Conservation (phyloP, 2,888 invertebrate species). For the Microplitis manilae region DNA sequence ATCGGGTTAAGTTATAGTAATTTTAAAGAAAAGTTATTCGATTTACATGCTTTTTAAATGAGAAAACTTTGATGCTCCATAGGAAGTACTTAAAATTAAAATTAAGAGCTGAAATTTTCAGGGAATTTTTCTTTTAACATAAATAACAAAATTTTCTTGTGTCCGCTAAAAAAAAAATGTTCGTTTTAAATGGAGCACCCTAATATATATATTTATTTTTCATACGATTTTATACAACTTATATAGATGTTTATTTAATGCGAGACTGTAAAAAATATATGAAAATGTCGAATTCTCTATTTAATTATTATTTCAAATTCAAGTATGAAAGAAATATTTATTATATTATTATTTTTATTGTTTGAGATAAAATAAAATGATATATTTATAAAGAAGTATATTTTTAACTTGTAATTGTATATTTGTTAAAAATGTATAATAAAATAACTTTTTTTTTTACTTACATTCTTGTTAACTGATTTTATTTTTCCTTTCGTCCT, state of each 20-base stretch:
- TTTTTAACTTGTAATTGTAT: background rate
- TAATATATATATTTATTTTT: constrained; percentile 25
- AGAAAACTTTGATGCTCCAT: no score
- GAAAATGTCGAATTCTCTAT: constrained; percentile 9
- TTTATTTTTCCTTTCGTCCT: no score
- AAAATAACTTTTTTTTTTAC: constrained; percentile 13
- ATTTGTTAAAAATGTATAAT: constrained; percentile 13
- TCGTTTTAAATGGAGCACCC: no score
- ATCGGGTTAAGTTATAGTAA: no score
- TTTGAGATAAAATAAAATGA: constrained; percentile 7
- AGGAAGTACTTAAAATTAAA: no score
- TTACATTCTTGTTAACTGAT: no score
- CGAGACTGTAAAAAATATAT: constrained; percentile 49
- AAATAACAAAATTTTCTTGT: no score
- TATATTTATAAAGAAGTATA: background rate
- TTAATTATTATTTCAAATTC: constrained; percentile 13
- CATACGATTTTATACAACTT: constrained; percentile 14
- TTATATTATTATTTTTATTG: constrained; percentile 20
- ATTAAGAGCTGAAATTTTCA: no score
- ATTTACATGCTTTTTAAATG: no score
- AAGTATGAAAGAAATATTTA: constrained; percentile 27
- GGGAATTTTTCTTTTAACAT: no score
- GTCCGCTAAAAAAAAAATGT: no score
- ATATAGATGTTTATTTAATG: constrained; percentile 38
- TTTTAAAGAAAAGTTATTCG: no score